Base-by-base conservation (phyloP, 2,797 vertebrate species). In the Phoebastria nigripes region DNA sequence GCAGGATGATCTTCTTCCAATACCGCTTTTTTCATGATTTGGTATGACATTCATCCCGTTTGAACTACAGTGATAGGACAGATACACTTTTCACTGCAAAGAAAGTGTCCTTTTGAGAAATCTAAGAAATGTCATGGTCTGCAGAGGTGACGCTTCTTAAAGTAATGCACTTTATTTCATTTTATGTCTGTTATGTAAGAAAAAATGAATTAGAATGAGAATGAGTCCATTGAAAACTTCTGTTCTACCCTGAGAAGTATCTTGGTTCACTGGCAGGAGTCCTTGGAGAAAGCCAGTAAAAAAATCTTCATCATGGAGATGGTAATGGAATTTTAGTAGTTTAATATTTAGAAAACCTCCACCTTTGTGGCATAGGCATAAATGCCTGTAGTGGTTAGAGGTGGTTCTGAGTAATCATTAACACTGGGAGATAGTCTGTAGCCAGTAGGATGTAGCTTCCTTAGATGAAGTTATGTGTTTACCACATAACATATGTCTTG, bases 61-160 rank as follows among this genome's bases (percentile, higher is more conserved):
- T 70, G 52, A 58, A 41, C 35, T 74, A 37, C 19, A 59, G 15
- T 61, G 63, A 56, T 65, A 84, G 35, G 25, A 86, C 49, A 94
- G 33, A 90, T 33, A 41, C 5, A 35, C 21, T 88, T 87, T 84
- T 62, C 62, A 37, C n/a, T 73, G 66, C 26, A 72, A 83, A 81
- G 11, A 90, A 81, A 62, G 29, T 39, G 91, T 91, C 37, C 39
- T 77, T 94, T 93, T 84, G 41, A 94, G 66, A 93, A 90, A 79
- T 58, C 31, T 81, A 79, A 56, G 41, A 85, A 86, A 87, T 63
- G 37, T 79, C 73, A 79, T 20, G 39, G n/a, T 92, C 70, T 94
- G 44, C 25, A 94, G 85, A 91, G 55, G 66, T 59, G 29, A 86
- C 83, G 29, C n/a, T 70, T 94, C 89, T 91, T 77, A 74, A 12